Percentiles rank a stretch among this genome's conserved stretches.
Conservation (phyloP, 2,113 vertebrate species). For the Nymphicus hollandicus region DNA sequence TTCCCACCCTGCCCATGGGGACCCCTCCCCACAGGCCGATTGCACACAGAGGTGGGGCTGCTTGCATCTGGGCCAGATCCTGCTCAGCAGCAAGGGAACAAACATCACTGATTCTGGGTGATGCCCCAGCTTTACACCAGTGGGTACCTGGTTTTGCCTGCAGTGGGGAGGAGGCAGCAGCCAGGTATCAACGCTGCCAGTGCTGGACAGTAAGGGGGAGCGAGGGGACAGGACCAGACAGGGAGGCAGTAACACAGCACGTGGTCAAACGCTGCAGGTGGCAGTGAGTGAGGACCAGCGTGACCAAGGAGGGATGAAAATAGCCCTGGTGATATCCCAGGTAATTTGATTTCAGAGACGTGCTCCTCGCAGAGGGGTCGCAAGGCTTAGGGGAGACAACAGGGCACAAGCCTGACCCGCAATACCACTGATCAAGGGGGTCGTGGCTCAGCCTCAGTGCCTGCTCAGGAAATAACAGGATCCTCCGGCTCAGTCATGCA, state of each 20-base stretch:
- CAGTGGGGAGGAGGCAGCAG: neutral
- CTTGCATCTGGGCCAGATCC: neutral
- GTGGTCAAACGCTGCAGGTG: neutral
- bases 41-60: neutral
- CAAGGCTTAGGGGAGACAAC: neutral
- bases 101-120: rapidly evolving
- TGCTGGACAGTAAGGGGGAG: rapidly evolving
- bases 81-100: neutral
- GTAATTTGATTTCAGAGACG: neutral
- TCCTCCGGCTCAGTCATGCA: rapidly evolving
- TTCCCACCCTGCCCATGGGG: neutral
- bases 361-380: neutral
- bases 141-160: neutral
- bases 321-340: conserved; percentile 17
- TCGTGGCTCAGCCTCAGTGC: neutral
- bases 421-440: neutral
- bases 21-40: neutral
- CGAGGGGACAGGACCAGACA: rapidly evolving
- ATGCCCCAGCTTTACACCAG: neutral
- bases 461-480: neutral
- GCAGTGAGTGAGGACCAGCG: neutral
- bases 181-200: rapidly evolving
- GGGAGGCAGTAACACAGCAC: conserved; percentile 48
- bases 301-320: conserved; percentile 34
- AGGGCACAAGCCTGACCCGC: rapidly evolving